Evolutionary conservation across 2,113 vertebrate species (phyloP).

Genomic region (Orthochromis indermauri): DNA sequence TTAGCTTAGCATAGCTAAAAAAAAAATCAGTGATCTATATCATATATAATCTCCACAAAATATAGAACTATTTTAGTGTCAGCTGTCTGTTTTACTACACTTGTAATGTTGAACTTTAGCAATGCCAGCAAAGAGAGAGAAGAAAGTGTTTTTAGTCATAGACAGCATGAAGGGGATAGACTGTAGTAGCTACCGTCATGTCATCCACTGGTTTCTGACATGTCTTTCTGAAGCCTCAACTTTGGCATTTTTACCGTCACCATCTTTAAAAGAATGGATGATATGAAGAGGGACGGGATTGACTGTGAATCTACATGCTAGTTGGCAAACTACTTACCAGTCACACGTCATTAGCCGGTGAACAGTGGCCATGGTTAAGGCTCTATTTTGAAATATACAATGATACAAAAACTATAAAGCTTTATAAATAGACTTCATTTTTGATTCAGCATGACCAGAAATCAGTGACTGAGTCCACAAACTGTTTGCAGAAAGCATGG

Average conservation of each 20-base stretch:
- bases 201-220: background rate
- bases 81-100: rapidly evolving
- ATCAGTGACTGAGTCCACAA: background rate
- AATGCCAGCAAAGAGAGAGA: background rate
- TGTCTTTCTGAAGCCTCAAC: background rate
- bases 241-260: background rate
- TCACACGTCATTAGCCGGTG: background rate
- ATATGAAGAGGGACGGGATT: background rate
- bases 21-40: background rate
- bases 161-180: background rate
- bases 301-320: background rate
- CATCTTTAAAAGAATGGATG: background rate
- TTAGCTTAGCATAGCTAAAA: background rate
- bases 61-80: background rate
- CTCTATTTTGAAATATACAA: background rate
- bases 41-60: background rate
- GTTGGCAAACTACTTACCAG: background rate
- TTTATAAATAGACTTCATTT: background rate
- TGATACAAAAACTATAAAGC: background rate
- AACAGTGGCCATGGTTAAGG: background rate
- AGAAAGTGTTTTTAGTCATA: background rate
- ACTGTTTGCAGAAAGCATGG: background rate
- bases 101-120: background rate
- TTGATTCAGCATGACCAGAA: rapidly evolving
- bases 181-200: rapidly evolving